phyloP scores from a whole-genome alignment of 2,113 vertebrate genomes.

The Periophthalmodon schlosseri region DNA sequence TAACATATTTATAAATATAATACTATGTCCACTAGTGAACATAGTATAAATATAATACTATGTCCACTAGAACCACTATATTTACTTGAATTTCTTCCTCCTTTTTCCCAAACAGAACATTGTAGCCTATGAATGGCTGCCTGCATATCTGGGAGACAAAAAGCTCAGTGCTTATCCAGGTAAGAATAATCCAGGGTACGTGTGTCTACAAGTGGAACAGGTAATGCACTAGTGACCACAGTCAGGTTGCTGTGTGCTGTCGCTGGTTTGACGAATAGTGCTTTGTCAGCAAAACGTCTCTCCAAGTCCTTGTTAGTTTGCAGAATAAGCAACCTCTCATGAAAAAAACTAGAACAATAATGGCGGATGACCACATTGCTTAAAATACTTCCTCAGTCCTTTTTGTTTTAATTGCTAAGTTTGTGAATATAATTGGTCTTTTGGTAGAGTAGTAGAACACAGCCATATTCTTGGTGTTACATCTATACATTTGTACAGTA shows the following conservation, averaged over 20 bases:
- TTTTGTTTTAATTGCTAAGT: background rate
- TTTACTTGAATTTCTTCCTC: background rate
- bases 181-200: constrained; percentile 62
- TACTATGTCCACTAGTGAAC: background rate
- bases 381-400: constrained; percentile 13
- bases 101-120: constrained; percentile 78
- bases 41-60: background rate
- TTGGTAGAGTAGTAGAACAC: background rate
- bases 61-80: background rate
- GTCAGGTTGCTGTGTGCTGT: constrained; percentile 60
- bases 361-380: constrained; percentile 24
- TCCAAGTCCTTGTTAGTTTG: constrained; percentile 40
- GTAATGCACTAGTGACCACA: constrained; percentile 67
- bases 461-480: too few species aligned
- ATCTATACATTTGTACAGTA: too few species aligned
- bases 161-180: constrained; percentile 78
- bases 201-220: constrained; percentile 49
- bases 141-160: constrained; percentile 68
- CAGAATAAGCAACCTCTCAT: constrained; percentile 57
- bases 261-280: constrained; percentile 52
- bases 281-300: constrained; percentile 55
- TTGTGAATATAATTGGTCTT: background rate
- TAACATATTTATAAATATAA: background rate
- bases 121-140: constrained; percentile 91
- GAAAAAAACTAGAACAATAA: constrained; percentile 40